Conservation (phyloP, 2,113 vertebrate genomes). For the Albula goreensis region DNA sequence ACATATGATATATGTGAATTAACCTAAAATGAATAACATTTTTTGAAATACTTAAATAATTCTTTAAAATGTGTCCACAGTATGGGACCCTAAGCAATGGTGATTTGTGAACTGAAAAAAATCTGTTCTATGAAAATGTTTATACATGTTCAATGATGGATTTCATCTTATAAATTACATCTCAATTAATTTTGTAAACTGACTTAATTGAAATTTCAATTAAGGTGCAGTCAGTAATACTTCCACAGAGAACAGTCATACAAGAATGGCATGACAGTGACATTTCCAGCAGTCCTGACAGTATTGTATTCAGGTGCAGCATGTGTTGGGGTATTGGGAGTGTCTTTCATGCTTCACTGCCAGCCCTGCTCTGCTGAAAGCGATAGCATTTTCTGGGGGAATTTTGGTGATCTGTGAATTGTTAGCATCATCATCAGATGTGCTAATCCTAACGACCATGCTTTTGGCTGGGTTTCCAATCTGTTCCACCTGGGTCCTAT, state of each 20-base stretch:
- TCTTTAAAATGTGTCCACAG: too few species aligned
- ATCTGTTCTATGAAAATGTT: too few species aligned
- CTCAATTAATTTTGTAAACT: too few species aligned
- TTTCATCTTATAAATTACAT: too few species aligned
- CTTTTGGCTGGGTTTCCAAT: slow-evolving; percentile 56
- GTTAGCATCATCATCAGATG: slow-evolving; percentile 37
- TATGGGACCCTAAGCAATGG: too few species aligned
- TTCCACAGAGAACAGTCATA: slow-evolving; percentile 40
- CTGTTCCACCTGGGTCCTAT: slow-evolving; percentile 56
- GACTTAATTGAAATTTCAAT: too few species aligned
- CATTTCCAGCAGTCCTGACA: slow-evolving; percentile 44
- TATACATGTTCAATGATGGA: too few species aligned
- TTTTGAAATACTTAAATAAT: too few species aligned
- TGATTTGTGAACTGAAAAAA: too few species aligned
- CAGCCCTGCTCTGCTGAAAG: slow-evolving; percentile 43
- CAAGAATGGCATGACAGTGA: slow-evolving; percentile 47
- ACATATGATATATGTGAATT: too few species aligned
- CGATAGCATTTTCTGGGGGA: slow-evolving; percentile 35
- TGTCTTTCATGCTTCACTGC: slow-evolving; percentile 47
- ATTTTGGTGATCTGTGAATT: slow-evolving; percentile 38
- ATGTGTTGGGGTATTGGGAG: slow-evolving; percentile 34
- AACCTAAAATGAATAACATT: too few species aligned
- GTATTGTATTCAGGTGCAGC: slow-evolving; percentile 36
- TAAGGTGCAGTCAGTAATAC: too few species aligned
- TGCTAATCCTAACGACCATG: slow-evolving; percentile 61